A percentile compares a stretch with the other conserved stretches of the same genome.
Evolutionary conservation across 2,797 vertebrate genomes (phyloP).

Genomic region (Melanotaenia trifasciata): DNA sequence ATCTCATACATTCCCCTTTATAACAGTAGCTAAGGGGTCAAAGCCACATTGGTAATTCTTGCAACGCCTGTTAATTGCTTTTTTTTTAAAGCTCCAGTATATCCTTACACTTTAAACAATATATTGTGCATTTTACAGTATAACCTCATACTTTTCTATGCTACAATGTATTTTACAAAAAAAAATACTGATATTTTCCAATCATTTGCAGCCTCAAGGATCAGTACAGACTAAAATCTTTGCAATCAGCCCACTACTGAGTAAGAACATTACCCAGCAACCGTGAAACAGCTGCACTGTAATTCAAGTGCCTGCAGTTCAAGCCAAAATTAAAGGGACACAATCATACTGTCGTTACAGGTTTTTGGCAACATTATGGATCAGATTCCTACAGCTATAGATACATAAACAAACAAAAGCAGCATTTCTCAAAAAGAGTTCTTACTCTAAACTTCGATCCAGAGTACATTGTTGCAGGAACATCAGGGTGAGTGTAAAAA

Average conservation of each 20-base stretch:
- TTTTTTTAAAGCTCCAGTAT: neutral
- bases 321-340: no score
- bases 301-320: neutral
- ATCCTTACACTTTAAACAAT: neutral
- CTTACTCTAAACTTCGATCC: no score
- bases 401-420: no score
- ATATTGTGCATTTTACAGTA: neutral
- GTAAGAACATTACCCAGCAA: neutral
- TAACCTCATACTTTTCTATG: no score
- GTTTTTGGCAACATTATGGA: no score
- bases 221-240: neutral
- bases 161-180: neutral
- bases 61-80: conserved; percentile 4
- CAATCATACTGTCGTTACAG: no score
- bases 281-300: neutral
- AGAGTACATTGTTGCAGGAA: no score
- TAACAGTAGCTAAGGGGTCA: conserved; percentile 18
- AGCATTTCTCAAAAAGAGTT: no score
- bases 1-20: conserved; percentile 4
- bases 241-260: neutral
- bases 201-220: neutral
- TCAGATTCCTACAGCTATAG: no score
- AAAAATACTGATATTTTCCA: neutral
- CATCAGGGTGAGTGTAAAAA: no score
- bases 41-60: neutral